phyloP scores from a whole-genome alignment of 2,888 invertebrate genomes.

The Lampropteryx suffumata region DNA sequence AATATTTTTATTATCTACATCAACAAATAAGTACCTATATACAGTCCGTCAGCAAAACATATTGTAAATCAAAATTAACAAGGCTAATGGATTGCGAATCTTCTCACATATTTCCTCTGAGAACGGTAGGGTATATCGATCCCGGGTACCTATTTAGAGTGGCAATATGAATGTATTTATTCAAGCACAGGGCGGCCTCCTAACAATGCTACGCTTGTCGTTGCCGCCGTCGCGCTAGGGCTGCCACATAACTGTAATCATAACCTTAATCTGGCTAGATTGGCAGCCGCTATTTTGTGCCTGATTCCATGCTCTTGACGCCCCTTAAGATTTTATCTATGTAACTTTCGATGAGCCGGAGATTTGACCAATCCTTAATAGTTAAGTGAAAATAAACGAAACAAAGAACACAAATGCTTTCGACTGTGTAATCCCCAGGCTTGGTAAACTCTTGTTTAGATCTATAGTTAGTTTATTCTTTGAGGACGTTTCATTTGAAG shows the following conservation, averaged over 20 bases:
- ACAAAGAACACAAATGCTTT: no score
- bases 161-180: conserved; percentile 83
- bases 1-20: no score
- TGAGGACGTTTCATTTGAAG: no score
- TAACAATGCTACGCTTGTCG: conserved; percentile 82
- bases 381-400: no score
- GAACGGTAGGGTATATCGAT: conserved; percentile 56
- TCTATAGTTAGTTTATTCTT: no score
- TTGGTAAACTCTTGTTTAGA: no score
- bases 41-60: not conserved
- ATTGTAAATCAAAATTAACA: conserved; percentile 1
- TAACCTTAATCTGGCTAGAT: conserved; percentile 4
- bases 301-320: not conserved
- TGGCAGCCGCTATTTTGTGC: not conserved
- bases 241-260: conserved; percentile 42
- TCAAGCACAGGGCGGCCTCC: conserved; percentile 77
- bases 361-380: no score
- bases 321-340: no score
- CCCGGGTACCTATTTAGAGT: conserved; percentile 72
- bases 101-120: conserved; percentile 43
- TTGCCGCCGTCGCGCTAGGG: conserved; percentile 65
- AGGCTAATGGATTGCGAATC: conserved; percentile 36
- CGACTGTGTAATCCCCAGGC: no score
- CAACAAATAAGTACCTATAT: no score
- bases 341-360: no score